phyloP scores from a whole-genome alignment of 2,888 invertebrate genomes.

The Meliscaeva auricollis region DNA sequence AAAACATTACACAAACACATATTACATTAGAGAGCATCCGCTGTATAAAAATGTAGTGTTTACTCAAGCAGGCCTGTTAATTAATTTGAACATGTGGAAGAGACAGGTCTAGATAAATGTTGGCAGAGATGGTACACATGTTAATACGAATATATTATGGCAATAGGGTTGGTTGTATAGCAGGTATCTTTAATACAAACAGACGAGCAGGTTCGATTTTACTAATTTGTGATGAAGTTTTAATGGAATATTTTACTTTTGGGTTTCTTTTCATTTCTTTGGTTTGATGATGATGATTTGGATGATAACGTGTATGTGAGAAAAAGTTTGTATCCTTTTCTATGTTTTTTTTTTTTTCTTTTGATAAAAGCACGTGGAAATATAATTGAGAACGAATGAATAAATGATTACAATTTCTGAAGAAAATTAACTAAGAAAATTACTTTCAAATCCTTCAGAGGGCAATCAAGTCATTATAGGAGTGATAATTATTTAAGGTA shows the following conservation, averaged over 20 bases:
- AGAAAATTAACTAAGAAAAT: too few species aligned
- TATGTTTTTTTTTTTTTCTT: not conserved
- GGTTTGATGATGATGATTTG: not conserved
- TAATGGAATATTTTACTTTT: slow-evolving; percentile 59
- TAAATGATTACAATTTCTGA: too few species aligned
- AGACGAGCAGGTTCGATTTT: slow-evolving; percentile 25
- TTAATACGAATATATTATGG: not conserved
- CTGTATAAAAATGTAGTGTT: slow-evolving; percentile 40
- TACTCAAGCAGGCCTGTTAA: slow-evolving; percentile 58
- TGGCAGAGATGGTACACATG: not conserved
- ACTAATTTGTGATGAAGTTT: slow-evolving; percentile 65
- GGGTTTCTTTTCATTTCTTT: not conserved
- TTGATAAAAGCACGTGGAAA: not conserved
- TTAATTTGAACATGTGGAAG: slow-evolving; percentile 43
- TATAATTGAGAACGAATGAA: too few species aligned
- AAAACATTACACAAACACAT: slow-evolving; percentile 17
- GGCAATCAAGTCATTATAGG: too few species aligned
- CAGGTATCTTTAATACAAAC: not conserved
- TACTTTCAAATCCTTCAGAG: too few species aligned
- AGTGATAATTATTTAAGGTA: too few species aligned
- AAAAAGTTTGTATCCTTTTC: not conserved
- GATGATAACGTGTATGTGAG: not conserved
- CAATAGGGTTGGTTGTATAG: not conserved
- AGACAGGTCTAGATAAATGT: slow-evolving; percentile 26
- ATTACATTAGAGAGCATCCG: slow-evolving; percentile 6